phyloP scores from a whole-genome alignment of 2,113 vertebrate genomes.

The Semicossyphus pulcher region DNA sequence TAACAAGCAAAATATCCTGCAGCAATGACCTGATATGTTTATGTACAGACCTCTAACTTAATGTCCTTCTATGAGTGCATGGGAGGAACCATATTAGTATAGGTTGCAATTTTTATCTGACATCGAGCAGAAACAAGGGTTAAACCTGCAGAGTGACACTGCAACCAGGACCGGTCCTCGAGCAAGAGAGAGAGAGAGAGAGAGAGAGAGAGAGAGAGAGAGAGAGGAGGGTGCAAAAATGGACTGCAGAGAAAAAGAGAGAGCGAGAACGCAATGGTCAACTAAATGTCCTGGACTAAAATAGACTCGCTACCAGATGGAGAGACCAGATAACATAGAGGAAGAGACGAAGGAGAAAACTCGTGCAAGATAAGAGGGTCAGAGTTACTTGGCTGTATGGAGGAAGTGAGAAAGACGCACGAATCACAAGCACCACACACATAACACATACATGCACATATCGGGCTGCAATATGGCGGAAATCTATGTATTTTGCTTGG shows the following conservation, averaged over 20 bases:
- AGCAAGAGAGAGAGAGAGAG: too few relatives aligned
- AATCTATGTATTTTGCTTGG: background rate
- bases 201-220: too few relatives aligned
- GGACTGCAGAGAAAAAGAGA: conserved; percentile 1
- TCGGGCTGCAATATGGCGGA: background rate
- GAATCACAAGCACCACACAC: background rate
- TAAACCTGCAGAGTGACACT: background rate
- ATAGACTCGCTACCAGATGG: conserved; percentile 47
- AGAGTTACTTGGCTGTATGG: background rate
- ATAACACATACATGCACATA: background rate
- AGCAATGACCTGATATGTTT: too few relatives aligned
- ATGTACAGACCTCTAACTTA: too few relatives aligned
- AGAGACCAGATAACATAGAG: conserved; percentile 17
- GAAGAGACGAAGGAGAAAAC: background rate
- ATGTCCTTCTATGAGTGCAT: conserved; percentile 1
- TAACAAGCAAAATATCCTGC: too few relatives aligned
- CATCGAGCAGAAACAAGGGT: background rate
- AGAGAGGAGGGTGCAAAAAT: background rate
- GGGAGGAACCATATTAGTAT: conserved; percentile 2
- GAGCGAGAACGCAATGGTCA: conserved; percentile 1
- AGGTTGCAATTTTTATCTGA: background rate
- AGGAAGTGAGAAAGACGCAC: background rate
- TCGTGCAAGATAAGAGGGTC: background rate
- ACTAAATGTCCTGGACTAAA: conserved; percentile 53
- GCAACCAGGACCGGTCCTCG: too few relatives aligned